Conservation (phyloP, 2,797 vertebrate species). For the Nyctibius grandis region DNA sequence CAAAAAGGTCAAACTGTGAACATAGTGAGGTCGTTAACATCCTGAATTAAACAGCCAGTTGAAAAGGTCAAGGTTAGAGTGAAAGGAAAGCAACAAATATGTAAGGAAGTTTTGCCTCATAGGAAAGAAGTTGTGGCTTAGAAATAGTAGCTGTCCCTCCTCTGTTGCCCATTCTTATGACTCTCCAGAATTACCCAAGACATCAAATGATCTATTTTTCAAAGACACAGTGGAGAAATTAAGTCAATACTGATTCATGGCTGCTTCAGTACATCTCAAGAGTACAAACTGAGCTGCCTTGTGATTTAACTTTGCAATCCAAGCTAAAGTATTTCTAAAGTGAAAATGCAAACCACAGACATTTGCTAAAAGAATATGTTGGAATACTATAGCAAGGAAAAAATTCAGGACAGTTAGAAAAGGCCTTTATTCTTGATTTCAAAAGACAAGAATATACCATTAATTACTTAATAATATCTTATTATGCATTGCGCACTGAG, state of each 20-base stretch:
- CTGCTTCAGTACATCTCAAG: background rate
- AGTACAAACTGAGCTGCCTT: background rate
- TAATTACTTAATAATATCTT: background rate
- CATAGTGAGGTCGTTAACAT: background rate
- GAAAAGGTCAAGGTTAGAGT: constrained; percentile 4
- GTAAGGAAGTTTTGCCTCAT: background rate
- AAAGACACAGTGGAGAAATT: background rate
- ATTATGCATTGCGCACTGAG: background rate
- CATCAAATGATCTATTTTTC: background rate
- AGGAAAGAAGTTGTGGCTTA: background rate
- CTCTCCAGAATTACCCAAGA: background rate
- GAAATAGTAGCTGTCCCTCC: background rate
- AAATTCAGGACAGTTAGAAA: background rate
- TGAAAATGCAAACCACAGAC: background rate
- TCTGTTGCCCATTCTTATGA: background rate
- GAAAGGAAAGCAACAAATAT: background rate
- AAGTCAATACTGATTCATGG: background rate
- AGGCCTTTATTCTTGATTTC: background rate
- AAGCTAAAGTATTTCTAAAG: background rate
- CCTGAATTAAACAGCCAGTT: background rate
- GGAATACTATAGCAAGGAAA: background rate
- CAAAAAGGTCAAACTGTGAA: background rate
- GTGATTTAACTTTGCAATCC: background rate
- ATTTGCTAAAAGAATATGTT: background rate
- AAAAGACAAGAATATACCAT: background rate